A percentile compares a stretch with the other conserved stretches of the same genome.
Conservation (phyloP, 2,888 invertebrate species). For the Oasisia sp. region DNA sequence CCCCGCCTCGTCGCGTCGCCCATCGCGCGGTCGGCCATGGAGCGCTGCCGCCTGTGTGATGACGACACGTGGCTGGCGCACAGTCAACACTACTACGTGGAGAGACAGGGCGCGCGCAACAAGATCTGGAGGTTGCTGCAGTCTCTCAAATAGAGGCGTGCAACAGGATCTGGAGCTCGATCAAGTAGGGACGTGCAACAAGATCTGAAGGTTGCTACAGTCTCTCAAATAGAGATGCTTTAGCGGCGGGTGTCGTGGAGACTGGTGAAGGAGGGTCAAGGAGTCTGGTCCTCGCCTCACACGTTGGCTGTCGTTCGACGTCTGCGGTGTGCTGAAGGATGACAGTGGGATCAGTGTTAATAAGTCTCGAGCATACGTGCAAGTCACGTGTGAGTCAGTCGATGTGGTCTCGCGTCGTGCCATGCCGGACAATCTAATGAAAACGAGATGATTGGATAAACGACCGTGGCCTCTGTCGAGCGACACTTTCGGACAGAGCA, state of each 20-base stretch:
- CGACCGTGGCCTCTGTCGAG: neutral
- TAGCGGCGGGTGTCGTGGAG: neutral
- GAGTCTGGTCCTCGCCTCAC: neutral
- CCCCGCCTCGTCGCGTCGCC: conserved; percentile 3
- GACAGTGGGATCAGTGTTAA: neutral
- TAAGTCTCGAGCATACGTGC: neutral
- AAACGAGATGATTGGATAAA: neutral
- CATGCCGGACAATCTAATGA: neutral
- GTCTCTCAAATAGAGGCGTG: neutral
- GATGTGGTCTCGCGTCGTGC: neutral
- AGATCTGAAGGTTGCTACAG: neutral
- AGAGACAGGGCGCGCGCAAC: neutral
- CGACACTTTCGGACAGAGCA: neutral
- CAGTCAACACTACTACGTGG: neutral
- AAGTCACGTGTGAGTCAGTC: neutral
- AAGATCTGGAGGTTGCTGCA: neutral
- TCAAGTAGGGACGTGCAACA: neutral
- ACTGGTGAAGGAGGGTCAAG: neutral
- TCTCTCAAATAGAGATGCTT: neutral
- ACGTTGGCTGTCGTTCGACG: neutral
- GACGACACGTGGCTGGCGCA: neutral
- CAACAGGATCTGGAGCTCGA: no score
- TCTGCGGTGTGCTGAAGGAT: neutral
- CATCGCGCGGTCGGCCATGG: neutral
- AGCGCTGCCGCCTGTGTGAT: neutral